These are phyloP conservation scores for Trachymyrmex septentrionalis DNA, from an alignment of 1,140 invertebrate genomes.

Conservation along the genomic window DNA sequence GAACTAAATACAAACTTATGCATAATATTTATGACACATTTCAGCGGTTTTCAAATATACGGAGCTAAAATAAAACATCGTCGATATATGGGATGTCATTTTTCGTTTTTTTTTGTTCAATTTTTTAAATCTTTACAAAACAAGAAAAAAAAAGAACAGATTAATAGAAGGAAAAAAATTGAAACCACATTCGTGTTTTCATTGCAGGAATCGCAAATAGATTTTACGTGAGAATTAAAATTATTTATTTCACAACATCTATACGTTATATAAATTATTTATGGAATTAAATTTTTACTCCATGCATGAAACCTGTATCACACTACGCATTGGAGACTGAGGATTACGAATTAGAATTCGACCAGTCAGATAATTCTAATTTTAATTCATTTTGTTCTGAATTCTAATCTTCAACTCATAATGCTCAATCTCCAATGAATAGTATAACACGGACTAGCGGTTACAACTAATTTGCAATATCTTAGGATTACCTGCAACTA, in stretches of 20 bases:
- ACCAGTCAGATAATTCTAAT: no score
- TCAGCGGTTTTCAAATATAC: not conserved
- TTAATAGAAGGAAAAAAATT: not conserved
- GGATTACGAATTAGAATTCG: no score
- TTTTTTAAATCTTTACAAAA: not conserved
- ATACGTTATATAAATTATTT: not conserved
- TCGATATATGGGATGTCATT: slow-evolving; percentile 26
- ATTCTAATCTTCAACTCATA: no score
- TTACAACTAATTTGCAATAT: slow-evolving; percentile 3
- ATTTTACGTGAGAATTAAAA: not conserved
- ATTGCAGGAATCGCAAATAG: slow-evolving; percentile 29
- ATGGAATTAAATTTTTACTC: not conserved
- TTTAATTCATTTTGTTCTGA: no score
- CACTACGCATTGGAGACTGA: no score
- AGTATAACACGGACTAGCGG: no score
- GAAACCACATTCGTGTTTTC: not conserved
- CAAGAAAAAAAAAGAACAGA: slow-evolving; percentile 1
- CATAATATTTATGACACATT: slow-evolving; percentile 19
- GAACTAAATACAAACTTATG: slow-evolving; percentile 13
- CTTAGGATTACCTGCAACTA: slow-evolving; percentile 17
- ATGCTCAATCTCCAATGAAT: no score
- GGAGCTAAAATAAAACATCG: not conserved
- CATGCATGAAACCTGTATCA: not conserved
- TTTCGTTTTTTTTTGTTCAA: not conserved
- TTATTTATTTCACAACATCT: not conserved